These are phyloP conservation scores for Coptodon rendalli DNA, from an alignment of 2,113 vertebrate species.

Conservation along the genomic window DNA sequence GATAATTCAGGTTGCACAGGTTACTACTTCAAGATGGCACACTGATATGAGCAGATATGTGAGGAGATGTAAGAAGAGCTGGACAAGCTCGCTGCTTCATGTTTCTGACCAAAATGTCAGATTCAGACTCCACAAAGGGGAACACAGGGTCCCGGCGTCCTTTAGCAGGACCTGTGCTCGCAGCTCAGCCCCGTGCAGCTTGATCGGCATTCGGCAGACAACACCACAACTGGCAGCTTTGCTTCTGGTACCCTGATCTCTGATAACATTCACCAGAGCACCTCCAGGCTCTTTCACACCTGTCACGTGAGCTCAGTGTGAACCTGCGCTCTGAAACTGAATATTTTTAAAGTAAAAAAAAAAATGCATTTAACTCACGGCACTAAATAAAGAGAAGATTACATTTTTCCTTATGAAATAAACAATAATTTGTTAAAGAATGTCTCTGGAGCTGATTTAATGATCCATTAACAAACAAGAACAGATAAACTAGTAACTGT, in stretches of 20 bases:
- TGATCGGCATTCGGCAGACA: background rate
- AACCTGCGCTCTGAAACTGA: background rate
- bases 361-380: background rate
- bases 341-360: background rate
- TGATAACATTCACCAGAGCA: background rate
- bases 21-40: background rate
- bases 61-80: background rate
- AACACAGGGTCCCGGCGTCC: background rate
- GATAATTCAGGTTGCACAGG: background rate
- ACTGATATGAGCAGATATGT: background rate
- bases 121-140: background rate
- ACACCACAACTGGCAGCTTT: accelerated
- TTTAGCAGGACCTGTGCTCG: background rate
- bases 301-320: background rate
- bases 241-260: background rate
- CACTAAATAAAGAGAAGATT: background rate
- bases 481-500: background rate
- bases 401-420: background rate
- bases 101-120: background rate
- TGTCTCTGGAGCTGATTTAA: background rate
- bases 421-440: background rate
- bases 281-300: background rate
- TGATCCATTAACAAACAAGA: background rate
- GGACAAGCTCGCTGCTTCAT: background rate
- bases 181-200: background rate